Evolutionary conservation across 2,888 invertebrate genomes (phyloP).

Genomic region (Apotomis capreana): DNA sequence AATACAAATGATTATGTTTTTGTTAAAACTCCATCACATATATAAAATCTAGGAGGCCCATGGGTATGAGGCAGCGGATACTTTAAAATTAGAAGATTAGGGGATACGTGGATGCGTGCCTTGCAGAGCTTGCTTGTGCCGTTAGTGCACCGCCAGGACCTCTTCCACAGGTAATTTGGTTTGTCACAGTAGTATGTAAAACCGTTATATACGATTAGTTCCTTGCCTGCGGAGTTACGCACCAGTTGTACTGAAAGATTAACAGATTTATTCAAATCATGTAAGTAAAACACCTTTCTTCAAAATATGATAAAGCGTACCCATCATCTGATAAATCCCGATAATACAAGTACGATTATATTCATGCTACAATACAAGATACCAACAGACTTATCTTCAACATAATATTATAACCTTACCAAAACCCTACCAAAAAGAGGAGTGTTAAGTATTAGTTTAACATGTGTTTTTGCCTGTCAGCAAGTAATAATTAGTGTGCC

Average conservation of each 20-base stretch:
- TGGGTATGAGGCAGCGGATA: constrained; percentile 12
- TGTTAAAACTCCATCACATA: constrained; percentile 14
- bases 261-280: too few species aligned
- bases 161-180: not conserved
- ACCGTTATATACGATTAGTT: constrained; percentile 32
- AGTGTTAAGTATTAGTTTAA: too few species aligned
- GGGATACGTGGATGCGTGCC: constrained; percentile 19
- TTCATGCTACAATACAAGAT: too few species aligned
- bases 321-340: too few species aligned
- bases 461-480: too few species aligned
- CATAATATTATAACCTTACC: too few species aligned
- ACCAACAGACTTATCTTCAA: too few species aligned
- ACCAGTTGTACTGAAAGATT: constrained; percentile 7
- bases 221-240: constrained; percentile 26
- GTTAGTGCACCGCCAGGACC: constrained; percentile 18
- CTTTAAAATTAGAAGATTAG: not conserved
- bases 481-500: too few species aligned
- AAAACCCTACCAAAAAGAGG: too few species aligned
- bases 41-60: constrained; percentile 11
- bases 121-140: not conserved
- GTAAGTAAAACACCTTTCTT: too few species aligned
- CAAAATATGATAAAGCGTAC: too few species aligned
- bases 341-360: too few species aligned
- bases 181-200: constrained; percentile 34
- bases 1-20: not conserved